phyloP scores from a whole-genome alignment of 2,888 invertebrate genomes.

The Agrilus cyanescens region DNA sequence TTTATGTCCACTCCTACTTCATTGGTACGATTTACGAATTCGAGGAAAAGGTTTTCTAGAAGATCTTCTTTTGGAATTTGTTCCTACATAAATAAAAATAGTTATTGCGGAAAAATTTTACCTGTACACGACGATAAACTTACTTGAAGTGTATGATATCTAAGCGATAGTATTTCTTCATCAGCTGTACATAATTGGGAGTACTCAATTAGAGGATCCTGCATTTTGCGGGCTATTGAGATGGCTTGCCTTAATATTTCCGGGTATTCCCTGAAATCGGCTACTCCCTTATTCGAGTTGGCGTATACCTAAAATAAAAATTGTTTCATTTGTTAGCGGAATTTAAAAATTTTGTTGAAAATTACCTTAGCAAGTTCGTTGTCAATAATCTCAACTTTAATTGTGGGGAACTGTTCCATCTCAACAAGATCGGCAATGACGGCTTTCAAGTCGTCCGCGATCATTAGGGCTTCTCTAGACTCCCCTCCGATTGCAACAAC shows the following conservation, averaged over 20 bases:
- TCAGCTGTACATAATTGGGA: slow-evolving; percentile 92
- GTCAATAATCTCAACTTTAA: slow-evolving; percentile 85
- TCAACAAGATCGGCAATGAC: slow-evolving; percentile 63
- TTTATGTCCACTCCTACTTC: slow-evolving; percentile 98
- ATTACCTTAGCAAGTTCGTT: slow-evolving; percentile 73
- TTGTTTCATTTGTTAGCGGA: no score
- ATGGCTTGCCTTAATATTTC: slow-evolving; percentile 82
- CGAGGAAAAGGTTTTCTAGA: slow-evolving; percentile 71
- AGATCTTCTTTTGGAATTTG: slow-evolving; percentile 76
- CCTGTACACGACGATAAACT: background rate
- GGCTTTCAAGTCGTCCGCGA: slow-evolving; percentile 66
- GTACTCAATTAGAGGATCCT: slow-evolving; percentile 94
- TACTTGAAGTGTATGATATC: slow-evolving; percentile 75
- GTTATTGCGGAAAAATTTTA: background rate
- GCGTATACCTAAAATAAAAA: slow-evolving; percentile 54
- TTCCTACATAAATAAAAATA: slow-evolving; percentile 39
- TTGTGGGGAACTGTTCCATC: slow-evolving; percentile 75
- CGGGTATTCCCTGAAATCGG: slow-evolving; percentile 90
- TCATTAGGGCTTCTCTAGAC: slow-evolving; percentile 72
- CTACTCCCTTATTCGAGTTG: slow-evolving; percentile 74
- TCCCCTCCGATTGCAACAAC: slow-evolving; percentile 74
- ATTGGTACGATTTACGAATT: slow-evolving; percentile 90
- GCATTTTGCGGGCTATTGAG: slow-evolving; percentile 80
- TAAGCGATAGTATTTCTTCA: slow-evolving; percentile 89
- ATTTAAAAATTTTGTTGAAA: background rate